A percentile compares a stretch with the other conserved stretches of the same genome.
phyloP scores from a whole-genome alignment of 2,888 invertebrate species.

The Drosophila mettleri region DNA sequence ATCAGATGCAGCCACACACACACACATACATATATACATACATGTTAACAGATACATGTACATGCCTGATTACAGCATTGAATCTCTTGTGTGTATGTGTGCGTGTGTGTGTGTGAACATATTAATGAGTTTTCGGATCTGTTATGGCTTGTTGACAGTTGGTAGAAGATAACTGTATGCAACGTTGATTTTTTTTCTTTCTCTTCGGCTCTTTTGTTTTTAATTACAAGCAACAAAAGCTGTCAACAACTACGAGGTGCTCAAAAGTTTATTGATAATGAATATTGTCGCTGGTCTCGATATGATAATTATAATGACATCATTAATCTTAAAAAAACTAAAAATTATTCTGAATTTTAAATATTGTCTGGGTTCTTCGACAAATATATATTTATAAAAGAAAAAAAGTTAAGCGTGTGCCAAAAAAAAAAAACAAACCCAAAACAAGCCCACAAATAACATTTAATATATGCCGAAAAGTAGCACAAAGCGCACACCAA shows the following conservation, averaged over 20 bases:
- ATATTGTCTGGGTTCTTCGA: not conserved
- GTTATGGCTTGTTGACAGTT: slow-evolving; percentile 19
- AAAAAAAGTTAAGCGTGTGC: not conserved
- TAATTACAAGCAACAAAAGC: slow-evolving; percentile 39
- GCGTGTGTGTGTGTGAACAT: slow-evolving; percentile 13
- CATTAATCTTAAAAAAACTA: slow-evolving; percentile 22
- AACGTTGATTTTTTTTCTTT: slow-evolving; percentile 3
- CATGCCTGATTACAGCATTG: slow-evolving; percentile 2
- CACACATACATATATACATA: slow-evolving; percentile 1
- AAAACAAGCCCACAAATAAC: slow-evolving; percentile 20
- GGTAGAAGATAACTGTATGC: slow-evolving; percentile 31
- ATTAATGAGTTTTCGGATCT: slow-evolving; percentile 40
- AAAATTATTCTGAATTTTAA: not conserved
- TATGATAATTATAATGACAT: slow-evolving; percentile 50
- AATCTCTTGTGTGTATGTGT: slow-evolving; percentile 5
- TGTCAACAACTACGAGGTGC: slow-evolving; percentile 33
- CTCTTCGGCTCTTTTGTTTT: slow-evolving; percentile 15
- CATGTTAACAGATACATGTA: not conserved
- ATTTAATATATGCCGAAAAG: slow-evolving; percentile 31
- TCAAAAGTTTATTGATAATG: slow-evolving; percentile 20
- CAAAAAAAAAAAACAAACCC: no score
- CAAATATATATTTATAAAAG: no score
- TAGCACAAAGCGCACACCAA: slow-evolving; percentile 45
- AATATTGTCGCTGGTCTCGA: slow-evolving; percentile 23
- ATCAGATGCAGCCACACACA: slow-evolving; percentile 8